These are phyloP conservation scores for Uromys caudimaculatus DNA, from an alignment of 2,797 vertebrate species.

Conservation along the genomic window DNA sequence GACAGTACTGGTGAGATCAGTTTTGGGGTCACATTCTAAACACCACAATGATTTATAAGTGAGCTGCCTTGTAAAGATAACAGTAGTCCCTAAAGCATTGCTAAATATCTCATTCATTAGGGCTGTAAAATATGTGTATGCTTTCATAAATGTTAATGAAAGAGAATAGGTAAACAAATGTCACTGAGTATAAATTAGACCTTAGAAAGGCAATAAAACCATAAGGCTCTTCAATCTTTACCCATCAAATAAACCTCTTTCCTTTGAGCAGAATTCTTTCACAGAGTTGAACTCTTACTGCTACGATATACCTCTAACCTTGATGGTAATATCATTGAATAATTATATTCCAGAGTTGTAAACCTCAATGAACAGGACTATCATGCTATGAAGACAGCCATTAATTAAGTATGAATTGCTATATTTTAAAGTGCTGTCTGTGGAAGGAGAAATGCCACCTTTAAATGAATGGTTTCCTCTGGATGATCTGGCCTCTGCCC, in stretches of 20 bases:
- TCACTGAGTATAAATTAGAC: constrained; percentile 51
- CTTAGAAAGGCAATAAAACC: constrained; percentile 51
- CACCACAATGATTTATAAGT: constrained; percentile 66
- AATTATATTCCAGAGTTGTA: constrained; percentile 70
- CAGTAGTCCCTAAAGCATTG: constrained; percentile 71
- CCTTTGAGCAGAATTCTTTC: neutral
- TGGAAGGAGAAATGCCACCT: constrained; percentile 79
- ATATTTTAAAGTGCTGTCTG: constrained; percentile 55
- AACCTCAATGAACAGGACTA: constrained; percentile 63
- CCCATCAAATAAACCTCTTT: neutral
- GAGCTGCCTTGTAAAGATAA: constrained; percentile 71
- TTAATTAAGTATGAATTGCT: constrained; percentile 82
- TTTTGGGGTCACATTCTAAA: constrained; percentile 56
- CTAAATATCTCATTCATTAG: constrained; percentile 64
- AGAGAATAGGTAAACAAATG: constrained; percentile 69
- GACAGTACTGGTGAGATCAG: neutral
- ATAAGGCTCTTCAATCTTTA: constrained; percentile 19
- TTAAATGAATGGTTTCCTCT: constrained; percentile 82
- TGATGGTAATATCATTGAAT: constrained; percentile 63
- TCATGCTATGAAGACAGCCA: constrained; percentile 59
- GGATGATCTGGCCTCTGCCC: constrained; percentile 77
- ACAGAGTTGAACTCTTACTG: neutral
- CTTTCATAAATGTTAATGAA: constrained; percentile 78
- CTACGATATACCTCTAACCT: constrained; percentile 53
- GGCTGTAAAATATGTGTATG: constrained; percentile 56